phyloP scores from a whole-genome alignment of 1,140 invertebrate genomes.

The Drosophila nikananu region DNA sequence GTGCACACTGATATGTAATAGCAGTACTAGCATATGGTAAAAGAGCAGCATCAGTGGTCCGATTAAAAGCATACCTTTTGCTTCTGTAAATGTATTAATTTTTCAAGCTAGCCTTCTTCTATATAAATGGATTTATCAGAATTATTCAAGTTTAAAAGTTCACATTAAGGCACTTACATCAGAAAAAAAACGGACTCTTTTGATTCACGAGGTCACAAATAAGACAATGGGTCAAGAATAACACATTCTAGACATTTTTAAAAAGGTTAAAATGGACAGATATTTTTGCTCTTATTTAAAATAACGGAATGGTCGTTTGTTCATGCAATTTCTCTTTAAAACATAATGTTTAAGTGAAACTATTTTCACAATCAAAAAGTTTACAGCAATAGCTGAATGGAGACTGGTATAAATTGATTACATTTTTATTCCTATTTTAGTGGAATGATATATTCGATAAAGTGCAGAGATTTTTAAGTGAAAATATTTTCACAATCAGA shows the following conservation, averaged over 20 bases:
- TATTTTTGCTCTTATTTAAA: neutral
- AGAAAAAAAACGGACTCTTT: neutral
- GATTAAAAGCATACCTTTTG: neutral
- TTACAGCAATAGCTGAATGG: neutral
- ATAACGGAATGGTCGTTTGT: constrained; percentile 5
- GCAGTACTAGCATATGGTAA: constrained; percentile 1
- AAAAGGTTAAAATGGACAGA: neutral
- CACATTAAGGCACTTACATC: neutral
- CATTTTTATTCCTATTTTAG: constrained; percentile 1
- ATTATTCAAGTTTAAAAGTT: no score
- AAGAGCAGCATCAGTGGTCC: neutral
- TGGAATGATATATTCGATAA: constrained; percentile 9
- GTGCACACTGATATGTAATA: constrained; percentile 3
- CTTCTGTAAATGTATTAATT: constrained; percentile 2
- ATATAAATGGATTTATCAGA: neutral
- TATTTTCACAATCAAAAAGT: neutral
- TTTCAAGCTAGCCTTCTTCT: no score
- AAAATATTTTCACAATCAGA: constrained; percentile 1
- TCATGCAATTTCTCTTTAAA: neutral
- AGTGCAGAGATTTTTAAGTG: neutral
- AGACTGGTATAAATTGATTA: constrained; percentile 5
- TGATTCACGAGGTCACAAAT: neutral
- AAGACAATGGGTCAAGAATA: neutral
- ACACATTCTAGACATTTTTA: neutral
- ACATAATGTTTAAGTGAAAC: neutral